Percentiles rank a stretch among this genome's conserved stretches.
Evolutionary conservation across 2,888 invertebrate genomes (phyloP).

Genomic region (Conchocele bisecta): DNA sequence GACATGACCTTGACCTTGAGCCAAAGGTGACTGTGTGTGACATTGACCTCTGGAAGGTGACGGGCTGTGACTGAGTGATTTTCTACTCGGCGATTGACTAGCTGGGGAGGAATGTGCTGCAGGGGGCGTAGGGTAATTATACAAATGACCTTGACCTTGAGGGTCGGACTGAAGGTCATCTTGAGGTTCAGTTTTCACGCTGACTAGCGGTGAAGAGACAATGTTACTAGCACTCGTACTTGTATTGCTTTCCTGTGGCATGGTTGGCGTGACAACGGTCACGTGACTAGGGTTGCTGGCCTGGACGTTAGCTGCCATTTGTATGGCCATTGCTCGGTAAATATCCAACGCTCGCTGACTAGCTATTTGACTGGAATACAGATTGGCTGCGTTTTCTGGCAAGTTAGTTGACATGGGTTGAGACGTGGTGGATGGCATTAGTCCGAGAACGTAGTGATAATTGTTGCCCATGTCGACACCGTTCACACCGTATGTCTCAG

Average conservation of each 20-base stretch:
- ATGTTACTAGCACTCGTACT: constrained; percentile 31
- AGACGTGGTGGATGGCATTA: constrained; percentile 40
- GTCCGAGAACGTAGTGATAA: constrained; percentile 55
- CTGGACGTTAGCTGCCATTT: constrained; percentile 9
- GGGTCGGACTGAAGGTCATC: constrained; percentile 13
- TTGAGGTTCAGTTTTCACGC: constrained; percentile 60
- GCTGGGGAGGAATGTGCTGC: constrained; percentile 8
- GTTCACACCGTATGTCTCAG: constrained; percentile 25
- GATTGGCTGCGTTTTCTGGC: background rate
- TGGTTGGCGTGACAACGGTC: constrained; percentile 21
- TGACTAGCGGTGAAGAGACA: constrained; percentile 61
- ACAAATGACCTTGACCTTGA: constrained; percentile 11
- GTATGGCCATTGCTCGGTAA: background rate
- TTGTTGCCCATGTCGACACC: constrained; percentile 16
- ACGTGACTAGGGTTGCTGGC: constrained; percentile 26
- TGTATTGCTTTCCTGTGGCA: background rate
- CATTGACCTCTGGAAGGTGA: constrained; percentile 30
- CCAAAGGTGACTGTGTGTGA: constrained; percentile 40
- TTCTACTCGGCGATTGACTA: constrained; percentile 33
- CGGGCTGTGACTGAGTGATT: constrained; percentile 38
- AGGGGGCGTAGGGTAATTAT: constrained; percentile 12
- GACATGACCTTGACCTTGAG: background rate
- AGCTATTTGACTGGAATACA: constrained; percentile 3
- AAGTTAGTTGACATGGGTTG: background rate
- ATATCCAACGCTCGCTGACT: constrained; percentile 44